Evolutionary conservation across 2,888 invertebrate genomes (phyloP).

Genomic region (Ophioninae sp.): DNA sequence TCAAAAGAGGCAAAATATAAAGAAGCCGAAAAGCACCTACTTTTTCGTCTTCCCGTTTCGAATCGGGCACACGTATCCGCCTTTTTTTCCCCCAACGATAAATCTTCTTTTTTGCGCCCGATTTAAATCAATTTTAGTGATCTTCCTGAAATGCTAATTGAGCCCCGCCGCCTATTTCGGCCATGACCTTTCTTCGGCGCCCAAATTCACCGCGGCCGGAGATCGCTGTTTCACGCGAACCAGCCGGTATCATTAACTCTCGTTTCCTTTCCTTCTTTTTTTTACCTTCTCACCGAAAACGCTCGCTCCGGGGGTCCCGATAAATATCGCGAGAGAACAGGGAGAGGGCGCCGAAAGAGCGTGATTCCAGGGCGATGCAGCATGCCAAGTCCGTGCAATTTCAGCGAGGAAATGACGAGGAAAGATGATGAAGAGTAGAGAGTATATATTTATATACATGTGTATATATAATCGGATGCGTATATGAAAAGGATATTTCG

Average conservation of each 20-base stretch:
- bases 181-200: constrained; percentile 10
- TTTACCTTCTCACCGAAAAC: constrained; percentile 5
- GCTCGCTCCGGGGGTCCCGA: neutral
- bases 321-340: constrained; percentile 27
- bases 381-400: constrained; percentile 46
- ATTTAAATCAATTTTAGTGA: constrained; percentile 1
- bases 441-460: neutral
- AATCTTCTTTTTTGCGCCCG: neutral
- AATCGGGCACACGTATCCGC: neutral
- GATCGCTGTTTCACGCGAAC: neutral
- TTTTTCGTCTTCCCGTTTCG: neutral
- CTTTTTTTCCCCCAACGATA: neutral
- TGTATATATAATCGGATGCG: no score
- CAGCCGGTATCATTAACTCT: neutral
- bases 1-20: neutral
- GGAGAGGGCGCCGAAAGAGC: constrained; percentile 43
- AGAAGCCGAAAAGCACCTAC: neutral
- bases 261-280: neutral
- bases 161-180: neutral
- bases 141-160: constrained; percentile 5
- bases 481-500: neutral
- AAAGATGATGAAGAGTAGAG: constrained; percentile 5
- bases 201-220: constrained; percentile 7
- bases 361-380: constrained; percentile 39
- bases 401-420: constrained; percentile 39